These are phyloP conservation scores for Eulithis testata DNA, from an alignment of 2,888 invertebrate species.

Conservation along the genomic window DNA sequence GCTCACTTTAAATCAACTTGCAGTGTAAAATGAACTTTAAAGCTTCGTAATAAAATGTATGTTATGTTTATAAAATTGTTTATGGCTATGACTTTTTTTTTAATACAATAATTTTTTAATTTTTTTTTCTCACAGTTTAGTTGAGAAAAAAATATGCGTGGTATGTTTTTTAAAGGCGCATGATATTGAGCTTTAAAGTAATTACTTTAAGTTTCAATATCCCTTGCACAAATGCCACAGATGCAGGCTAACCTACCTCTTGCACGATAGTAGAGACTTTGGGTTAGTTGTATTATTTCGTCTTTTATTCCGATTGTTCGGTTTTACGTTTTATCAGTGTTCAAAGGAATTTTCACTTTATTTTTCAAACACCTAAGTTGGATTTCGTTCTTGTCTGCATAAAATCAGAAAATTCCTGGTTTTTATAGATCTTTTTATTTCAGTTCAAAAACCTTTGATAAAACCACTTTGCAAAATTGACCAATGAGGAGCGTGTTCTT, in stretches of 20 bases:
- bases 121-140: no score
- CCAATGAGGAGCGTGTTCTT: no score
- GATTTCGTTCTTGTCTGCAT: not conserved
- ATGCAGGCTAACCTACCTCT: not conserved
- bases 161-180: not conserved
- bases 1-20: slow-evolving; percentile 6
- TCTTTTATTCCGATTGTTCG: slow-evolving; percentile 19
- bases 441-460: not conserved
- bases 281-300: slow-evolving; percentile 10
- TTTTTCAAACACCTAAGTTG: slow-evolving; percentile 6
- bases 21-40: not conserved
- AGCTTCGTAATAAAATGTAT: not conserved
- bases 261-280: slow-evolving; percentile 2
- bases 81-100: no score
- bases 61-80: not conserved
- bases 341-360: slow-evolving; percentile 20
- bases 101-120: no score
- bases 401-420: slow-evolving; percentile 2
- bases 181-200: not conserved
- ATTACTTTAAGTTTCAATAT: not conserved
- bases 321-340: slow-evolving; percentile 20
- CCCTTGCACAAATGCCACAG: not conserved
- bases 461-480: no score
- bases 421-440: not conserved
- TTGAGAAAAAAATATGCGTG: no score